Conservation (phyloP, 1,140 invertebrate species). For the Lordiphosa mommai region DNA sequence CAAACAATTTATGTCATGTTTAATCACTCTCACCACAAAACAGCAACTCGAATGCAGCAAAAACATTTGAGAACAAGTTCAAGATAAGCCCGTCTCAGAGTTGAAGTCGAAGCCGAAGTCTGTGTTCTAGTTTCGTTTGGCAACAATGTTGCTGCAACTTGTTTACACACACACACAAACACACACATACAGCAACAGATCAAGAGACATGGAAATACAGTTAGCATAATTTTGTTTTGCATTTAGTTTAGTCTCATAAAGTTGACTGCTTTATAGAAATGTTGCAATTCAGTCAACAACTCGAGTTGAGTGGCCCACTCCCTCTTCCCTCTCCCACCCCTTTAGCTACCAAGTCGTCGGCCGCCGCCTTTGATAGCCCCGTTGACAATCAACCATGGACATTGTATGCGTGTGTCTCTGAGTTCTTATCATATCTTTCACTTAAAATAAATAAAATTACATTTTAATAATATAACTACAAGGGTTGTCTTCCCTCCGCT, state of each 20-base stretch:
- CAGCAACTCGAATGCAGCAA: conserved; percentile 1
- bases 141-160: conserved; percentile 64
- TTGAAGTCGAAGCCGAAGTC: conserved; percentile 9
- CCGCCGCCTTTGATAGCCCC: conserved; percentile 37
- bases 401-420: conserved; percentile 12
- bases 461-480: conserved; percentile 69
- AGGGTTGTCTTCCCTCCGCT: neutral
- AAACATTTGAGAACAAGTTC: conserved; percentile 39
- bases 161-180: conserved; percentile 26
- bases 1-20: conserved; percentile 2
- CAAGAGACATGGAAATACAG: conserved; percentile 1
- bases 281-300: conserved; percentile 50
- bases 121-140: conserved; percentile 54
- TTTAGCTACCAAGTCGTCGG: neutral
- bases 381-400: conserved; percentile 38
- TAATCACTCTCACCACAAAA: conserved; percentile 1
- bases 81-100: conserved; percentile 20
- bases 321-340: neutral
- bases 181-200: neutral
- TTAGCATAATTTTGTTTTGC: conserved; percentile 34
- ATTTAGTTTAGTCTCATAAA: conserved; percentile 64
- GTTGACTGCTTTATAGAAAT: conserved; percentile 61
- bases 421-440: conserved; percentile 68
- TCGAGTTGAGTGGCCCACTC: conserved; percentile 14
- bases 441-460: conserved; percentile 77